phyloP scores from a whole-genome alignment of 2,888 invertebrate species.

The Hedya salicella region DNA sequence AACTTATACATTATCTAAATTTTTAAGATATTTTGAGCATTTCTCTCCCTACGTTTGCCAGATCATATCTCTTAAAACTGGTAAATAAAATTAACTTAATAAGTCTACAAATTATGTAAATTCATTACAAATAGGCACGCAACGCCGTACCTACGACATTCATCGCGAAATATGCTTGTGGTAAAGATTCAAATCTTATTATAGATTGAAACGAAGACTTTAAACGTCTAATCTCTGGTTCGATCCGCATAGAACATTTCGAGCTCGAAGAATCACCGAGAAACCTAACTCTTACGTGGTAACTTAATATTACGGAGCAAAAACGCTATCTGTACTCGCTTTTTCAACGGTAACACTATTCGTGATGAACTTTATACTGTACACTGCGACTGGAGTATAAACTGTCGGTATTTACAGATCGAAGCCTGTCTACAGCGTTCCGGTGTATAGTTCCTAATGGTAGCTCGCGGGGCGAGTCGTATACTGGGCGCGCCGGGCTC shows the following conservation, averaged over 20 bases:
- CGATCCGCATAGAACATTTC: slow-evolving; percentile 68
- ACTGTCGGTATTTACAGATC: slow-evolving; percentile 76
- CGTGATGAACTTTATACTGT: slow-evolving; percentile 68
- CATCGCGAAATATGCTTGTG: slow-evolving; percentile 84
- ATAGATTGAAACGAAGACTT: slow-evolving; percentile 77
- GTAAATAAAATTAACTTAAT: slow-evolving; percentile 82
- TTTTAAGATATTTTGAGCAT: slow-evolving; percentile 78
- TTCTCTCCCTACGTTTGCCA: slow-evolving; percentile 70
- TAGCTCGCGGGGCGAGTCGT: slow-evolving; percentile 70
- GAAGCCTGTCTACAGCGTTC: slow-evolving; percentile 81
- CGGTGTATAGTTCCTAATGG: slow-evolving; percentile 57
- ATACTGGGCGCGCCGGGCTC: slow-evolving; percentile 57
- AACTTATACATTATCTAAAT: slow-evolving; percentile 58
- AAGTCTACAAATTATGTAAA: slow-evolving; percentile 78
- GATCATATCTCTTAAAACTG: slow-evolving; percentile 75
- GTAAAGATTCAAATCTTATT: slow-evolving; percentile 80
- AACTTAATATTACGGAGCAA: slow-evolving; percentile 84
- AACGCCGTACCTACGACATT: slow-evolving; percentile 75
- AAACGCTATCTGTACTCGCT: slow-evolving; percentile 76
- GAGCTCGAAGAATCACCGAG: slow-evolving; percentile 70
- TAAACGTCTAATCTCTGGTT: slow-evolving; percentile 79
- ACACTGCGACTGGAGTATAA: slow-evolving; percentile 65
- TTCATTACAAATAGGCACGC: slow-evolving; percentile 78
- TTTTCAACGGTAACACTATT: slow-evolving; percentile 79
- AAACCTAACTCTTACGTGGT: slow-evolving; percentile 83